These are phyloP conservation scores for Siniperca knerii DNA, from an alignment of 2,113 vertebrate species.

Conservation along the genomic window DNA sequence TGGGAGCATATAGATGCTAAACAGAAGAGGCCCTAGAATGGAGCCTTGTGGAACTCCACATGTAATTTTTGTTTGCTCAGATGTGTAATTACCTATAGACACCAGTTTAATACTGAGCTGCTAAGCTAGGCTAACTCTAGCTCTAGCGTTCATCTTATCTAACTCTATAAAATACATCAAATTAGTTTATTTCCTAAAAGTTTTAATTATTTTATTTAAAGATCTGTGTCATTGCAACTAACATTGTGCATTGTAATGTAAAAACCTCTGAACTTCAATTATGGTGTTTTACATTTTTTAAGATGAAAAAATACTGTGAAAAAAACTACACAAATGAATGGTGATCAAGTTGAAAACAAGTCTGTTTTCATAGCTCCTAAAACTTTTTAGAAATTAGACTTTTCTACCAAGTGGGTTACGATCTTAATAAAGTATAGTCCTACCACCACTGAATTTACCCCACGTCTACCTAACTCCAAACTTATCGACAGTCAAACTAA, in stretches of 20 bases:
- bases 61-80: no score
- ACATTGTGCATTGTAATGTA: background rate
- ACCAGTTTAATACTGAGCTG: background rate
- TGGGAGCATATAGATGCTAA: no score
- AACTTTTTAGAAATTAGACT: background rate
- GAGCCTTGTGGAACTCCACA: no score
- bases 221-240: no score
- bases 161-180: no score
- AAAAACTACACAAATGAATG: background rate
- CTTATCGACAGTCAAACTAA: conserved; percentile 35
- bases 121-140: background rate
- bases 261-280: background rate
- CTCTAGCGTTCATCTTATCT: background rate
- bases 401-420: background rate
- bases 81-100: no score
- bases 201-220: no score
- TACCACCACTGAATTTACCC: background rate
- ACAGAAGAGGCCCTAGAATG: no score
- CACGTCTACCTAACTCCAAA: background rate
- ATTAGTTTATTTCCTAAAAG: no score
- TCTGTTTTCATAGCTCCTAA: background rate
- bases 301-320: no score
- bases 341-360: background rate
- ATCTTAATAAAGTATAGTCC: background rate
- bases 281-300: background rate